Conservation (phyloP, 1,140 invertebrate genomes). For the Psix sp. region DNA sequence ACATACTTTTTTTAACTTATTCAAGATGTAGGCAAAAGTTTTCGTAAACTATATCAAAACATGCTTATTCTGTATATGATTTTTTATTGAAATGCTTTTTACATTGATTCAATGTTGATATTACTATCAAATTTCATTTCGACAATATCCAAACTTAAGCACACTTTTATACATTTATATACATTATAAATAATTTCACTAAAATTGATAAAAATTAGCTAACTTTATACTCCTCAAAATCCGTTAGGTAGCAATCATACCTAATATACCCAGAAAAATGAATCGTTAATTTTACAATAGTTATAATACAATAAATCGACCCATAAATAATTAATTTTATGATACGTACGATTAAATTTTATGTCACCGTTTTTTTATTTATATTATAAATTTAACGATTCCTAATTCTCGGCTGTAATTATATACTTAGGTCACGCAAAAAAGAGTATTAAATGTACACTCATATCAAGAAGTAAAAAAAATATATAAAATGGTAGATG, state of each 20-base stretch:
- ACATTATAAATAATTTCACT: conserved; percentile 42
- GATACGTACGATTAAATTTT: background rate
- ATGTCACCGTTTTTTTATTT: background rate
- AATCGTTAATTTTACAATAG: conserved; percentile 10
- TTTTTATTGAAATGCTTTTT: conserved; percentile 33
- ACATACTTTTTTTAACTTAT: too few species aligned
- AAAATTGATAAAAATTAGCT: conserved; percentile 26
- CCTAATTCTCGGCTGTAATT: background rate
- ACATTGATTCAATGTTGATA: conserved; percentile 16
- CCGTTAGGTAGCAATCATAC: conserved; percentile 1
- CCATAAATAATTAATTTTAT: background rate
- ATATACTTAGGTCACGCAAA: conserved; percentile 8
- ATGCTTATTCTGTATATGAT: background rate
- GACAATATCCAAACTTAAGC: conserved; percentile 35
- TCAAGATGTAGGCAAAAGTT: too few species aligned
- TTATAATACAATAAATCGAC: background rate
- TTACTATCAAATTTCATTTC: conserved; percentile 15
- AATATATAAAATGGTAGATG: conserved; percentile 4
- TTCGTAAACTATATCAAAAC: too few species aligned
- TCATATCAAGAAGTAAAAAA: background rate
- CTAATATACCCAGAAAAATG: background rate
- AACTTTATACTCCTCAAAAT: conserved; percentile 9
- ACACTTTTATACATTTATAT: conserved; percentile 46
- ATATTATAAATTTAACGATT: conserved; percentile 17
- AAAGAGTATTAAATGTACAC: conserved; percentile 7